Evolutionary conservation across 2,113 vertebrate genomes (phyloP).

Genomic region (Aix galericulata): DNA sequence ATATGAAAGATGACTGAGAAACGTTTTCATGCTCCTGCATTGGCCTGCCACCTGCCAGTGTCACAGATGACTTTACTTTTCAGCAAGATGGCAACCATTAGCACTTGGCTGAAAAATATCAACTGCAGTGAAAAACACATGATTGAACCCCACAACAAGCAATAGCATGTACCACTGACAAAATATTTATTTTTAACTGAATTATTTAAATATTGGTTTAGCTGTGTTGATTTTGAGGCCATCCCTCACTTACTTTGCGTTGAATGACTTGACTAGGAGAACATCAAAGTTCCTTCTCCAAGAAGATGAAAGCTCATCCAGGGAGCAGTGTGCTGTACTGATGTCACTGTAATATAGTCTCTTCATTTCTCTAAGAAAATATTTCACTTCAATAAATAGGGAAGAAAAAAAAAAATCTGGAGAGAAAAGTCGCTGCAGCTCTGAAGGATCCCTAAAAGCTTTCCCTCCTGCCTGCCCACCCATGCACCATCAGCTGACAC

Average conservation of each 20-base stretch:
- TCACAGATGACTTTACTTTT: not conserved
- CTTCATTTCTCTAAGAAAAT: not conserved
- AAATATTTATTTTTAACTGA: not conserved
- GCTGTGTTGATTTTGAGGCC: not conserved
- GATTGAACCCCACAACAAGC: not conserved
- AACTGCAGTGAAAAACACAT: rapidly evolving
- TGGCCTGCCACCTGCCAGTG: not conserved
- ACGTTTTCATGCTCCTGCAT: not conserved
- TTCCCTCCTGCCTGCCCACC: not conserved
- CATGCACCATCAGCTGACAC: not conserved
- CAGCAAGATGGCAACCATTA: not conserved
- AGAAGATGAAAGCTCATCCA: not conserved
- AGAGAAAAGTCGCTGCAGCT: not conserved
- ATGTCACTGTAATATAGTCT: not conserved
- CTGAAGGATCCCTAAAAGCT: not conserved
- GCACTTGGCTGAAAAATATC: not conserved
- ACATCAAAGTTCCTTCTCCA: not conserved
- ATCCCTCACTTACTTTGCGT: not conserved
- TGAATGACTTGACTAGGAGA: not conserved
- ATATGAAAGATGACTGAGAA: not conserved
- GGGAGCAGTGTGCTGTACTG: not conserved
- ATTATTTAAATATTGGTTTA: not conserved
- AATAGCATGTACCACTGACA: not conserved
- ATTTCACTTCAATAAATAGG: not conserved
- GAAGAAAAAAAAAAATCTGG: not conserved